A percentile compares a stretch with the other conserved stretches of the same genome.
Conservation (phyloP, 2,113 vertebrate genomes). For the Sula dactylatra region DNA sequence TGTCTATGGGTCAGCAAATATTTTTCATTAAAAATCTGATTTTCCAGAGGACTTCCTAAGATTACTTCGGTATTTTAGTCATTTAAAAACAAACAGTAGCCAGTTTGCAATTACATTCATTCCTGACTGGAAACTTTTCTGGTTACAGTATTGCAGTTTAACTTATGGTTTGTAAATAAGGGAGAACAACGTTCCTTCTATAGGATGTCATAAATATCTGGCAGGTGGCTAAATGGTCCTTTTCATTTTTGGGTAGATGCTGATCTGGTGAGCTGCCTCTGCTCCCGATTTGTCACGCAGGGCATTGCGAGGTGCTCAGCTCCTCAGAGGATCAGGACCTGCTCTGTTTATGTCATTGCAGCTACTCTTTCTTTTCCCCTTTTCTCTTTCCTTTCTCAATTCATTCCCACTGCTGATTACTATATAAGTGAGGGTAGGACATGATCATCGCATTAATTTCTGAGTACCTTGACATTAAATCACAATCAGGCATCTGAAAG, state of each 20-base stretch:
- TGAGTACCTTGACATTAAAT: background rate
- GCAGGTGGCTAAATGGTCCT: background rate
- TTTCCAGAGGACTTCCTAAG: slow-evolving; percentile 21
- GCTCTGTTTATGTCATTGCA: background rate
- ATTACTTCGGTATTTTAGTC: slow-evolving; percentile 28
- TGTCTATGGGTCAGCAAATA: slow-evolving; percentile 41
- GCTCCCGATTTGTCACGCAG: background rate
- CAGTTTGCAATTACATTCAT: background rate
- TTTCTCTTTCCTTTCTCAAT: background rate
- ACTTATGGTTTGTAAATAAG: background rate
- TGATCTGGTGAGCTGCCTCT: background rate
- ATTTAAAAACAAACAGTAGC: slow-evolving; percentile 16
- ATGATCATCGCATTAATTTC: background rate
- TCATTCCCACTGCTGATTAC: background rate
- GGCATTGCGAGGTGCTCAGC: background rate
- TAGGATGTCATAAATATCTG: background rate
- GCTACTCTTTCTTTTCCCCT: background rate
- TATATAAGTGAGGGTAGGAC: background rate
- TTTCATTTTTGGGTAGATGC: background rate
- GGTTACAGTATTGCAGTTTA: background rate
- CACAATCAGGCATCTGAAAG: background rate
- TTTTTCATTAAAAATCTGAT: slow-evolving; percentile 48
- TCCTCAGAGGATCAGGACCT: background rate
- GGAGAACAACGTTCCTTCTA: background rate
- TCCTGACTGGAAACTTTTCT: background rate